Evolutionary conservation across 1,140 invertebrate genomes (phyloP), one percentile per base, ranked within the genome.

Genomic region (Proctacanthus coquilletti): DNA sequence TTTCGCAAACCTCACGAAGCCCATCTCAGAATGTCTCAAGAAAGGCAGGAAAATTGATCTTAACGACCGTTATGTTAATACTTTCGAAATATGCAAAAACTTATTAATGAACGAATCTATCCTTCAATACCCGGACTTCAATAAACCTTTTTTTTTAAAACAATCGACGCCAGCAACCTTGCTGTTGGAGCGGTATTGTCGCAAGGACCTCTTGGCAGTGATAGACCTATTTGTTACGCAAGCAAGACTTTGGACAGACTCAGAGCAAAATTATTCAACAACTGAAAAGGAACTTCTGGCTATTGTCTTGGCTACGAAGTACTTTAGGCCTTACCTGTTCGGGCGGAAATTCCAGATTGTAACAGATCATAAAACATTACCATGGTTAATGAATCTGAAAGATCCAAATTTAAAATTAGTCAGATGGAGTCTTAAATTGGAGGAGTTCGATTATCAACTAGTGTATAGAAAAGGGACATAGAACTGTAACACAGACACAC

Each of bases 361-460:
- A 4, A 71, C 66, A 0, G 69, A 74, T 39, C 68, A 71, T 38
- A 47, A 48, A 39, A 57, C 63, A 1, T 47, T 72, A 13, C 41
- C 41, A 31, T 71, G 61, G 60, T 43, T 72, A 13, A 53, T 57
- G 19, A 53, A 52, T 10, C 47, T 57, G 1, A 68, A 63, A 48
- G 56, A 67, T 35, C 50, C 50, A 0, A 37, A 31, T 5, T 48
- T 42, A 17, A 38, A 45, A 35, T 38, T 60, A 3, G 21, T 50
- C 3, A 15, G 50, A 27, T 60, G 50, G 53, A 23, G 47, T 21
- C 32, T 59, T 1, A 44, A 49, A 41, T 27, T 61, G 17, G 42
- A 40, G 29, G 51, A 59, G 41, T 58, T 48, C 39, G 45, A 59
- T 3, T 58, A 52, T 40, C 41, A 50, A 20, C 50, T 61, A 29